These are phyloP conservation scores for Muschampia plurimacula DNA, from an alignment of 2,888 invertebrate species.

Conservation along the genomic window DNA sequence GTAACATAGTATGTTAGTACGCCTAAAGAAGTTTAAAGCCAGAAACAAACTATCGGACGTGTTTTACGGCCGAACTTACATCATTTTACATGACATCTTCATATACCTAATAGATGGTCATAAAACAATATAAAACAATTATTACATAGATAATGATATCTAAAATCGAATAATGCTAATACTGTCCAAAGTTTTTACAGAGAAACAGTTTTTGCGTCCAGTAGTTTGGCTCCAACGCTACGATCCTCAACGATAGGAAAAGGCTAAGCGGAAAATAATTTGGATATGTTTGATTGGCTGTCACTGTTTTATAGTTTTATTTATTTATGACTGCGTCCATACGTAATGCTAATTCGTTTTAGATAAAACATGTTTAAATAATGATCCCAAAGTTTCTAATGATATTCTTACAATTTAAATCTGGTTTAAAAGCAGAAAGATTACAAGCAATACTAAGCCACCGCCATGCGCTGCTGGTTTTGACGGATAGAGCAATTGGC, in stretches of 20 bases:
- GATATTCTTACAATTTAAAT: not conserved
- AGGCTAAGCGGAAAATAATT: slow-evolving; percentile 22
- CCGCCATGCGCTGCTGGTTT: too few relatives aligned
- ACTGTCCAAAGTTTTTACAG: too few relatives aligned
- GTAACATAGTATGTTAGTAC: not conserved
- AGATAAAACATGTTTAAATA: slow-evolving; percentile 18
- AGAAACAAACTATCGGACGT: not conserved
- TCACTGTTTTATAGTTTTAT: slow-evolving; percentile 26
- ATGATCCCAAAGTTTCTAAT: not conserved
- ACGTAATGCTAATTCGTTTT: slow-evolving; percentile 21
- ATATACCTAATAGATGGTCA: too few relatives aligned
- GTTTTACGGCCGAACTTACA: not conserved
- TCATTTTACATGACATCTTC: not conserved
- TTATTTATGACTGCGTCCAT: slow-evolving; percentile 21
- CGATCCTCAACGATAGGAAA: not conserved
- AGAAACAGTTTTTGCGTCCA: not conserved
- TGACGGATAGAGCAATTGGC: too few relatives aligned
- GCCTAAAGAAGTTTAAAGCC: not conserved
- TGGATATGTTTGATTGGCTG: slow-evolving; percentile 24
- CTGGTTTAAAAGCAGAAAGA: not conserved
- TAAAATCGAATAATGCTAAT: too few relatives aligned
- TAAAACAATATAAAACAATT: too few relatives aligned
- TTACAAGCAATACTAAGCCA: too few relatives aligned
- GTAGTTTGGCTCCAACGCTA: not conserved
- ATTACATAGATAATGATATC: too few relatives aligned